Percentiles rank a stretch among this genome's conserved stretches.
Evolutionary conservation across 1,140 invertebrate species (phyloP).

Genomic region (Glossosoma conforme): DNA sequence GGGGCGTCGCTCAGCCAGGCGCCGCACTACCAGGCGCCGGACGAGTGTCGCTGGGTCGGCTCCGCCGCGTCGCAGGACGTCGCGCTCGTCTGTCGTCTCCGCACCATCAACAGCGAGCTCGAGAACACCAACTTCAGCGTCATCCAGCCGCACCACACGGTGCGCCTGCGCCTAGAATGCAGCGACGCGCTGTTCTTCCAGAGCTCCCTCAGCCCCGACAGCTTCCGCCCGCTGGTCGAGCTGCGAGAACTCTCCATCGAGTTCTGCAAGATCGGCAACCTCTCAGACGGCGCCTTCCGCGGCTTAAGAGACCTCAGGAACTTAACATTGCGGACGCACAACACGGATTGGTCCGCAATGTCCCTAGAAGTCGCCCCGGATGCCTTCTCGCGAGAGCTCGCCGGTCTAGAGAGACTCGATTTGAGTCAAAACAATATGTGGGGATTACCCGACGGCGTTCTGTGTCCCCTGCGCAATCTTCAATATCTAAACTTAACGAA

Average conservation of each 20-base stretch:
- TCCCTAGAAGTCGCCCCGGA: constrained; percentile 70
- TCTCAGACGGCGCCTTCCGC: constrained; percentile 78
- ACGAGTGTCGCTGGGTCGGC: constrained; percentile 77
- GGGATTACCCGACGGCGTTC: constrained; percentile 72
- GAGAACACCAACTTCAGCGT: constrained; percentile 87
- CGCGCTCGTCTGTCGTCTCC: constrained; percentile 70
- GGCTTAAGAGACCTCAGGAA: constrained; percentile 76
- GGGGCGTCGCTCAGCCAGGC: constrained; percentile 39
- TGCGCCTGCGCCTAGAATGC: constrained; percentile 74
- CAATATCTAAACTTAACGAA: constrained; percentile 75
- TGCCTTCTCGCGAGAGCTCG: constrained; percentile 69
- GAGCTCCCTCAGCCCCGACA: constrained; percentile 77
- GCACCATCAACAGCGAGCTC: constrained; percentile 83
- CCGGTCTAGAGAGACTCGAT: constrained; percentile 72
- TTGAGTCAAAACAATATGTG: constrained; percentile 85
- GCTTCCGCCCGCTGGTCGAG: constrained; percentile 77
- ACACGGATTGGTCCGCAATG: constrained; percentile 83
- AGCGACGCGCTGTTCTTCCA: constrained; percentile 81
- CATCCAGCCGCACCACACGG: constrained; percentile 82
- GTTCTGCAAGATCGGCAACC: constrained; percentile 83
- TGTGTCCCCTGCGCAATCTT: constrained; percentile 74
- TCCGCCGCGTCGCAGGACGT: constrained; percentile 63
- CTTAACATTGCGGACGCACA: constrained; percentile 81
- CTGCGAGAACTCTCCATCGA: constrained; percentile 80
- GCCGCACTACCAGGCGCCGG: constrained; percentile 68